Conservation (phyloP, 2,797 vertebrate genomes). For the Cossypha caffra region DNA sequence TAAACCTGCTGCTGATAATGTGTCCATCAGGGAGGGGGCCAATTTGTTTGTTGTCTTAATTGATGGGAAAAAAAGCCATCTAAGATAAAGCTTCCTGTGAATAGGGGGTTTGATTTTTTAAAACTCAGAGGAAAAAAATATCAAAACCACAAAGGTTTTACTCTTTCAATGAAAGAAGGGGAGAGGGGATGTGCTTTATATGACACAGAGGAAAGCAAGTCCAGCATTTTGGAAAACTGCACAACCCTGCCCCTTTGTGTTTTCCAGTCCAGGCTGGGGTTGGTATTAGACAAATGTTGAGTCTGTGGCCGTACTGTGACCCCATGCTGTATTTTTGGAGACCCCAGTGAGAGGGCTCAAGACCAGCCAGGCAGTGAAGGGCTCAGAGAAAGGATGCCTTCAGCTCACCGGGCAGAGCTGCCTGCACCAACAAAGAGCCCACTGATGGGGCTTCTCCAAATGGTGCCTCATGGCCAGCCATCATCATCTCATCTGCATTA, state of each 20-base stretch:
- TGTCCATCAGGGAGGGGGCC: fast-evolving
- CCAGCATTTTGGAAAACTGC: background rate
- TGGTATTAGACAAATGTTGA: background rate
- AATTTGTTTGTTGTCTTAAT: background rate
- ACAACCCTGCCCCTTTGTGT: background rate
- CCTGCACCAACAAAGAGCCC: background rate
- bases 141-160: background rate
- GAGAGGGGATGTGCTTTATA: background rate
- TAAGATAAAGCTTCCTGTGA: background rate
- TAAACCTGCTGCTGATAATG: background rate
- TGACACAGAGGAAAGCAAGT: background rate
- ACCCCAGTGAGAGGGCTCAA: background rate
- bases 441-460: background rate
- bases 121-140: background rate
- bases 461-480: fast-evolving
- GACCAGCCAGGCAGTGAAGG: fast-evolving
- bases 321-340: background rate
- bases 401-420: fast-evolving
- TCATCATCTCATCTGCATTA: background rate
- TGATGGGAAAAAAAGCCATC: background rate
- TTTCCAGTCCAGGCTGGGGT: background rate
- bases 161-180: background rate
- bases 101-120: background rate
- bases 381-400: background rate
- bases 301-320: background rate